Conservation (phyloP, 2,797 vertebrate genomes). For the Mormyrus proboscirostris region DNA sequence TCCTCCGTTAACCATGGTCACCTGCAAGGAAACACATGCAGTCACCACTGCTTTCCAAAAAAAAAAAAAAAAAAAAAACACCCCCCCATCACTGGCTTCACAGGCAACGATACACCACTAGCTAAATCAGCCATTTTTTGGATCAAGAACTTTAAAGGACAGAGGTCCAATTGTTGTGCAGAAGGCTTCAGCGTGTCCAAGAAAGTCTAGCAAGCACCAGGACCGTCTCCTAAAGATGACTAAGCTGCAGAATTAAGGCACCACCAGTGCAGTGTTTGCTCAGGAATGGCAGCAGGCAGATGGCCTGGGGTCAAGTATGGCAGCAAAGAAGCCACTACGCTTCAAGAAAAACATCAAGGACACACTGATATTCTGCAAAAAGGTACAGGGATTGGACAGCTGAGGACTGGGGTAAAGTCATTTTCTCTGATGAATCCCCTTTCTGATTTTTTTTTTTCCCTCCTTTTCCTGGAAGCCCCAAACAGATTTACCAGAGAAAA, state of each 20-base stretch:
- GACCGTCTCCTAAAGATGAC: not conserved
- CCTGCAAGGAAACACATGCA: not conserved
- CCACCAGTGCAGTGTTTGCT: not conserved
- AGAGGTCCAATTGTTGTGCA: not conserved
- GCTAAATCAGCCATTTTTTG: not conserved
- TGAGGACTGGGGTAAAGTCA: not conserved
- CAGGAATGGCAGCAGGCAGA: not conserved
- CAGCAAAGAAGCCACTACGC: not conserved
- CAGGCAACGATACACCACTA: not conserved
- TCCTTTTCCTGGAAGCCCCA: no score
- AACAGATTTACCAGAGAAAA: not conserved
- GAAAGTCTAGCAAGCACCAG: not conserved
- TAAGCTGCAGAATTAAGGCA: not conserved
- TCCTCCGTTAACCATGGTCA: not conserved
- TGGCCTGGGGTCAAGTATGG: not conserved
- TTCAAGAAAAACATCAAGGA: not conserved
- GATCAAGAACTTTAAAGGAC: not conserved
- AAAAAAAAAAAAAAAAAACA: not conserved
- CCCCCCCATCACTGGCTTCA: no score
- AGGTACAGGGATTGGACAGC: not conserved
- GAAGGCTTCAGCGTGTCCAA: not conserved
- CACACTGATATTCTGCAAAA: not conserved
- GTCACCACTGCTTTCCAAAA: not conserved
- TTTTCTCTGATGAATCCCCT: not conserved
- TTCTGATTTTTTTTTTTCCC: not conserved